Evolutionary conservation across 2,797 vertebrate species (phyloP).

Genomic region (Scomberomorus guttatus): DNA sequence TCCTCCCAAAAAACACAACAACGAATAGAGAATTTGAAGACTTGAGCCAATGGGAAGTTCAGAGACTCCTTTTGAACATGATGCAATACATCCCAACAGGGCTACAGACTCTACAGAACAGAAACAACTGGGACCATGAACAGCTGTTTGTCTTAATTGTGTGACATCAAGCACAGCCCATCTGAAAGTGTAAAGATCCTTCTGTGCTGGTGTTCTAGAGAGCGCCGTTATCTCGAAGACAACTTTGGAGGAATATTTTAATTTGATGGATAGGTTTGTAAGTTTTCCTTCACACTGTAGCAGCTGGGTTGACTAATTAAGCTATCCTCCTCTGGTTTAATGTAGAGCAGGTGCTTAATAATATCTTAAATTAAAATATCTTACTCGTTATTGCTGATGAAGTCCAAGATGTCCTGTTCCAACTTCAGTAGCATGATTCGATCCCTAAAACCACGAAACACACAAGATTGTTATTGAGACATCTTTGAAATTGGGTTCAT

Average conservation of each 20-base stretch:
- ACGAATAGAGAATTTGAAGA: neutral
- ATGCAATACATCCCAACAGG: neutral
- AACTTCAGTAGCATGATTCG: constrained; percentile 99
- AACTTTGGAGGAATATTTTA: neutral
- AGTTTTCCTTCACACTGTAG: neutral
- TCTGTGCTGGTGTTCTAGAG: neutral
- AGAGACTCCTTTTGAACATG: neutral
- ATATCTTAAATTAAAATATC: constrained; percentile 9
- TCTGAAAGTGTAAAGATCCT: constrained; percentile 17
- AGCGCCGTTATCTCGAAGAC: neutral
- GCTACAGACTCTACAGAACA: neutral
- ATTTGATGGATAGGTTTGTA: neutral
- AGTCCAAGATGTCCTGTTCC: constrained; percentile 99
- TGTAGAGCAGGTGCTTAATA: neutral
- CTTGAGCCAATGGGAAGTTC: neutral
- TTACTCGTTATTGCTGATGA: constrained; percentile 99
- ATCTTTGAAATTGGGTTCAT: neutral
- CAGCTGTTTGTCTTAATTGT: constrained; percentile 48
- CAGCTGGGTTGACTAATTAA: constrained; percentile 2
- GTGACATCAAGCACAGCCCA: constrained; percentile 33
- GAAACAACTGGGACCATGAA: constrained; percentile 19
- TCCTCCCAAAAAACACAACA: neutral
- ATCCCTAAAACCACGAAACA: constrained; percentile 86
- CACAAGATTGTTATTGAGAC: neutral
- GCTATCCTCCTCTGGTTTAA: neutral